phyloP scores from a whole-genome alignment of 53 echinoderm and acorn worm genomes.

The Mesocentrotus franciscanus region DNA sequence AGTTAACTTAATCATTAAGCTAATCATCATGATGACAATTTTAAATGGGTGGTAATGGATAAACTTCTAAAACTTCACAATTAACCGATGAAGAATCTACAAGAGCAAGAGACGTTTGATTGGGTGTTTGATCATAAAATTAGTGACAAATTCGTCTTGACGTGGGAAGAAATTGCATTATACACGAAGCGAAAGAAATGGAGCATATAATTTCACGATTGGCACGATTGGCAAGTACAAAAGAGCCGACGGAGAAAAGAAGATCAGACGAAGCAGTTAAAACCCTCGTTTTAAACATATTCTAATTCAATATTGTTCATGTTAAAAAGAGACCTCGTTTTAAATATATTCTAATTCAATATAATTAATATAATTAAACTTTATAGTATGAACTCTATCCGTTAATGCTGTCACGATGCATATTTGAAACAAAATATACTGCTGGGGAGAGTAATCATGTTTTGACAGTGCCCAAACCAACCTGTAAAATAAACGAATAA shows the following conservation, averaged over 20 bases:
- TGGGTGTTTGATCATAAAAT: background rate
- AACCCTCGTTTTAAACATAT: background rate
- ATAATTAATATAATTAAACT: background rate
- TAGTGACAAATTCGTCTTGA: background rate
- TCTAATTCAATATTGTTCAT: background rate
- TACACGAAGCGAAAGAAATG: background rate
- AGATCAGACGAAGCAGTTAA: background rate
- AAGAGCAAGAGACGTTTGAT: background rate
- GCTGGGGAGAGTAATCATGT: no score
- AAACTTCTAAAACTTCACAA: background rate
- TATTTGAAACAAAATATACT: background rate
- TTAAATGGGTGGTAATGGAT: background rate
- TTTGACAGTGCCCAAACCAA: no score
- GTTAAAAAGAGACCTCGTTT: background rate
- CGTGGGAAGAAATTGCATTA: slow-evolving; percentile 3
- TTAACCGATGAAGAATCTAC: background rate
- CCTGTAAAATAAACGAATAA: no score
- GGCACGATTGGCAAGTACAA: background rate
- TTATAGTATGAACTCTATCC: background rate
- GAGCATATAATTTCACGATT: background rate
- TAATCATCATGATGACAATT: background rate
- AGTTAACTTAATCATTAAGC: background rate
- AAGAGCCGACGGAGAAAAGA: background rate
- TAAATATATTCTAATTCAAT: no score
- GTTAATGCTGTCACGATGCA: background rate